Conservation (phyloP, 2,797 vertebrate genomes). For the Benthosema pterotum region DNA sequence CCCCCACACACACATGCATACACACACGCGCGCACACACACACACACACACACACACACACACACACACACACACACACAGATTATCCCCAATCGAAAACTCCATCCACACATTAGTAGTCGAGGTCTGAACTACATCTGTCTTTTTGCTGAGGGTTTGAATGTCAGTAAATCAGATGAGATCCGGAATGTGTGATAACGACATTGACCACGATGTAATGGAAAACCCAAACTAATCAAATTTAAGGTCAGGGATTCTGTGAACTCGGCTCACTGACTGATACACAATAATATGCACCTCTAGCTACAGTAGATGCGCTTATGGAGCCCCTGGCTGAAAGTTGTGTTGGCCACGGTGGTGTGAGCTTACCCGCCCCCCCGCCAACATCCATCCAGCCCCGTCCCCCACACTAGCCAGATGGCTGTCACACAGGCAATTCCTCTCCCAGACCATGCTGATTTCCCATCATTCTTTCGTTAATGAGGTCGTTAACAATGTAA, state of each 20-base stretch:
- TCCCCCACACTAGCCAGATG: constrained; percentile 74
- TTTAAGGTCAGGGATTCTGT: not conserved
- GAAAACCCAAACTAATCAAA: not conserved
- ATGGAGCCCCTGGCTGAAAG: constrained; percentile 31
- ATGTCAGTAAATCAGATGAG: too few species aligned
- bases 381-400: too few species aligned
- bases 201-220: not conserved
- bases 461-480: constrained; percentile 81
- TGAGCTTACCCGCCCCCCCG: too few species aligned
- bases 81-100: too few species aligned
- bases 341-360: constrained; percentile 8
- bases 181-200: too few species aligned
- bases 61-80: too few species aligned
- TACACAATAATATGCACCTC: constrained; percentile 31
- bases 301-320: constrained; percentile 54
- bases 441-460: constrained; percentile 75
- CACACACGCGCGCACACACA: too few species aligned
- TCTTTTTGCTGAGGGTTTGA: too few species aligned
- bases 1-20: too few species aligned
- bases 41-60: too few species aligned
- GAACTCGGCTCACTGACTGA: not conserved
- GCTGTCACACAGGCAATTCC: constrained; percentile 77
- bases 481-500: constrained; percentile 82
- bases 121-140: too few species aligned
- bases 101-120: too few species aligned